Evolutionary conservation across 2,888 invertebrate genomes (phyloP), one percentile per base, ranked within the genome.

Genomic region (Ametastegia equiseti): DNA sequence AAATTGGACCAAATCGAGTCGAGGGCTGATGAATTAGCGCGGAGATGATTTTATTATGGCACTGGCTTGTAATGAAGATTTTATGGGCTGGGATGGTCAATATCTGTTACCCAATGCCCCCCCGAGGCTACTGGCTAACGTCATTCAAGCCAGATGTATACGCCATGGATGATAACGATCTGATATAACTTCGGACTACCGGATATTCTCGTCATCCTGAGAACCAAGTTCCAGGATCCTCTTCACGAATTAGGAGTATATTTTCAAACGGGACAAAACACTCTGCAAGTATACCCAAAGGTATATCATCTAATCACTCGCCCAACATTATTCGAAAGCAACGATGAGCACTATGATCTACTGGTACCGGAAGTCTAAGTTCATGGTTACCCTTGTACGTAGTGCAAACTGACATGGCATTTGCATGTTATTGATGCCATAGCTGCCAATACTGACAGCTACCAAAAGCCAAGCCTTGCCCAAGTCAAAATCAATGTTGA

Each of bases 11-110:
- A 87, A 89, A 89, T 88, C 87, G 87, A 85, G 87, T 87, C 82
- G 86, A 87, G 87, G 84, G 54, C 83, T 83, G 83, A 84, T 82
- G 89, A 89, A 90, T 90, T 88, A 88, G 87, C 87, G 86, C 85
- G 86, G 86, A 86, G 87, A 87, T 87, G 85, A 89, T 90, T 90
- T 90, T 89, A 89, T 88, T 88, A 87, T 85, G 85, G 85, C 84
- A 80, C 77, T 83, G 81, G 82, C 81, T 83, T 86, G 86, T 88
- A 89, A 90, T 88, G 86, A 88, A 89, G 87, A 88, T 87, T 89
- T 90, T 88, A 89, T 87, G 87, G 88, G 85, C 85, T 13, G 39
- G 54, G 83, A 77, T 78, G 84, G 86, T 86, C 86, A 86, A 88
- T 87, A 89, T 88, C 85, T 86, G 86, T 86, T 86, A 86, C 87